These are phyloP conservation scores for Podotricha telesiphe DNA, from an alignment of 2,888 invertebrate genomes.

Conservation along the genomic window DNA sequence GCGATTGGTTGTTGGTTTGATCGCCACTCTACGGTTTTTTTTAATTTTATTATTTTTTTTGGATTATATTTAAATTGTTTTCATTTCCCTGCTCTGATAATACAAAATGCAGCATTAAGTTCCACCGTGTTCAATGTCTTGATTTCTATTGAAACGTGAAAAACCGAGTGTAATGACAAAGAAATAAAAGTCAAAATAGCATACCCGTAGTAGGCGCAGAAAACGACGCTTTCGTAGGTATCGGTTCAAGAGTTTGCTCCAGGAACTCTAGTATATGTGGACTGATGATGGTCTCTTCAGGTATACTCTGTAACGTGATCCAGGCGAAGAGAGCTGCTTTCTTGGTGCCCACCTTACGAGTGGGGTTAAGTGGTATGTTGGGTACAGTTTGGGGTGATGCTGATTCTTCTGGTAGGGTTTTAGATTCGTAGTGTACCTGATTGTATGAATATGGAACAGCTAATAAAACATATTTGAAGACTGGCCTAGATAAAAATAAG, in stretches of 20 bases:
- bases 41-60: too few species aligned
- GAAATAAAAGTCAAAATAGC: neutral
- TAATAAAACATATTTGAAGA: too few species aligned
- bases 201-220: constrained; percentile 67
- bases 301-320: constrained; percentile 98
- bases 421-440: constrained; percentile 90
- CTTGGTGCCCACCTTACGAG: constrained; percentile 87
- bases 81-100: too few species aligned
- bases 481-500: too few species aligned
- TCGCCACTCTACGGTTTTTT: too few species aligned
- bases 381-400: constrained; percentile 66
- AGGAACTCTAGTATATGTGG: constrained; percentile 98
- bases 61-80: too few species aligned
- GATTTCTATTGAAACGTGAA: too few species aligned
- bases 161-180: too few species aligned
- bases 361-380: constrained; percentile 39
- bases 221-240: constrained; percentile 87
- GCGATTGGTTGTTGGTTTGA: too few species aligned
- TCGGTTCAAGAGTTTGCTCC: constrained; percentile 98
- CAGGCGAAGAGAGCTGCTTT: constrained; percentile 96
- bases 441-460: neutral
- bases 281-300: constrained; percentile 98
- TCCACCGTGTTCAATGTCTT: too few species aligned
- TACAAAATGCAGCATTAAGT: too few species aligned
- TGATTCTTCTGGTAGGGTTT: constrained; percentile 86